Conservation (phyloP, 2,797 vertebrate genomes). For the Epinephelus malabaricus region DNA sequence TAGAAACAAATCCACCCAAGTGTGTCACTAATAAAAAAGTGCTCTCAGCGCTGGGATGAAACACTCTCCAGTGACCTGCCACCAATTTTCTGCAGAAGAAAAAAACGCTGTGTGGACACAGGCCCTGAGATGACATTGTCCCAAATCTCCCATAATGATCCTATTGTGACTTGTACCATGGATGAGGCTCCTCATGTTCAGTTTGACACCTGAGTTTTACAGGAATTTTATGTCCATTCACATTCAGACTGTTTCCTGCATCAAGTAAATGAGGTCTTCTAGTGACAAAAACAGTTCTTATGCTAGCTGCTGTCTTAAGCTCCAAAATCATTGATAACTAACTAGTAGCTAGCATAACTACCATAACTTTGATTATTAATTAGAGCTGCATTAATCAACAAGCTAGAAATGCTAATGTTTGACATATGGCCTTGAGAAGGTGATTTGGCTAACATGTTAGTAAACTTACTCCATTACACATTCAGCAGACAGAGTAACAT, state of each 20-base stretch:
- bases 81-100: too few relatives aligned
- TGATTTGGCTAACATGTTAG: neutral
- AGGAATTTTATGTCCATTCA: neutral
- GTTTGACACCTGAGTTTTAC: neutral
- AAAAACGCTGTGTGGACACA: too few relatives aligned
- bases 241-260: neutral
- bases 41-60: too few relatives aligned
- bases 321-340: neutral
- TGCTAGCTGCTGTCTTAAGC: neutral
- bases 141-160: constrained; percentile 22
- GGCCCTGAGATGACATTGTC: constrained; percentile 5
- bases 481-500: neutral
- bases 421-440: constrained; percentile 1
- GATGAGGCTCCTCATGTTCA: constrained; percentile 29
- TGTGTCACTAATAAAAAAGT: too few relatives aligned
- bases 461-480: neutral
- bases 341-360: neutral
- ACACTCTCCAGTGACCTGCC: too few relatives aligned
- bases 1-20: too few relatives aligned
- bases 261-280: neutral
- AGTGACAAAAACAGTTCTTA: neutral
- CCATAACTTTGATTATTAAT: neutral
- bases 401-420: neutral
- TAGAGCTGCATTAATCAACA: neutral
- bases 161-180: constrained; percentile 26